phyloP scores from a whole-genome alignment of 2,797 vertebrate genomes.

The Forpus xanthops region DNA sequence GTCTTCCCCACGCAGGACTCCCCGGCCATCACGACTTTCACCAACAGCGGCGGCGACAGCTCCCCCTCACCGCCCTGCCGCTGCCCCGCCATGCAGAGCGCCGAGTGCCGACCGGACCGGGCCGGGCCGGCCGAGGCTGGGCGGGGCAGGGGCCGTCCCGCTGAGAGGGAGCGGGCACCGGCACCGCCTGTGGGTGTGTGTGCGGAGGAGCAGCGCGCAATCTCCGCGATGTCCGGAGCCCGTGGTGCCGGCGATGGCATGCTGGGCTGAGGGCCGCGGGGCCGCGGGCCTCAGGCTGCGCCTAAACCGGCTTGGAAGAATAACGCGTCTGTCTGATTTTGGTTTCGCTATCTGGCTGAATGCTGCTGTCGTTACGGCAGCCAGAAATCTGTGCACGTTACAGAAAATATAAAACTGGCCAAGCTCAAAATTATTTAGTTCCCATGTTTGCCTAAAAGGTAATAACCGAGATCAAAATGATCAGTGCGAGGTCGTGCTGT shows the following conservation, averaged over 20 bases:
- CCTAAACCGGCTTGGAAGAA: no score
- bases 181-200: neutral
- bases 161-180: neutral
- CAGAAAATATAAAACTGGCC: neutral
- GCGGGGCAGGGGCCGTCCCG: neutral
- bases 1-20: conserved; percentile 74
- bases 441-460: neutral
- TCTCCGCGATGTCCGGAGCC: neutral
- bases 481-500: neutral
- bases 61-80: neutral
- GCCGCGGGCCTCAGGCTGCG: accelerated
- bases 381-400: neutral
- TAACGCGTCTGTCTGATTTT: neutral
- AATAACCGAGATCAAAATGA: neutral
- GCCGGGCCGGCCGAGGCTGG: neutral
- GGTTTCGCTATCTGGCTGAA: accelerated
- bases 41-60: neutral
- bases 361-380: neutral
- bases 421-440: neutral
- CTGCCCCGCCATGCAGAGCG: neutral
- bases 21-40: conserved; percentile 74
- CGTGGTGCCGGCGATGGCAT: accelerated
- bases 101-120: neutral
- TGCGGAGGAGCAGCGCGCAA: accelerated
- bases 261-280: accelerated